Base-by-base conservation (phyloP, 2,113 vertebrate genomes). In the Cyprinus carpio region DNA sequence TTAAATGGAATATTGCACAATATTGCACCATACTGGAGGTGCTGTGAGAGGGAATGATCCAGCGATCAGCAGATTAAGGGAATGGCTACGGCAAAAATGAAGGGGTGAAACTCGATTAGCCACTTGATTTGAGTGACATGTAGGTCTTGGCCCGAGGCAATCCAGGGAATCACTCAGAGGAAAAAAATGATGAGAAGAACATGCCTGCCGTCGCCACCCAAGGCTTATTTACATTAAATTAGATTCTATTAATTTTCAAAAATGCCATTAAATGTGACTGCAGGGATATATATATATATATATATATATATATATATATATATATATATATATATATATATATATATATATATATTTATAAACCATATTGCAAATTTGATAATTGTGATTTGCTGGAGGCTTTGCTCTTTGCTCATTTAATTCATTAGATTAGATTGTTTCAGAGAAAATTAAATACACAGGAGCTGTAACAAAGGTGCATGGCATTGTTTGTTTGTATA, bases 361-460 rank as follows among this genome's bases (percentile, higher is more conserved):
- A 69, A 81, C 91, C 49, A 92, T 85, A 79, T 37, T 82, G 82
- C 23, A 81, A 56, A 27, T 88, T 91, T 67, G 60, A 49, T 51
- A 43, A 88, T 91, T 93, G 86, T 67, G 89, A 90, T 91, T 90
- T 88, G 90, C 84, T 74, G 77, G 84, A 88, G 84, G 90, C 88
- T 86, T 86, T 5, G 13, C 81, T 83, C 43, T 81, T 62, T 54
- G 84, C 76, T 79, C 87, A 58, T 77, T 81, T 86, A 80, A 92
- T 90, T 92, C 87, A 74, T 71, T 40, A 78, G 82, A 90, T 89
- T 88, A 82, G 87, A 92, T 90, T 84, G 84, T 90, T 90, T 89
- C 51, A 87, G 46, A 80, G 75, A 27, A 81, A 79, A 87, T 60
- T 11, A 82, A 46, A 56, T 56, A n/a, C n/a, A 49, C 51, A 74